Base-by-base conservation (phyloP, 1,140 invertebrate genomes). In the Euura lappo region DNA sequence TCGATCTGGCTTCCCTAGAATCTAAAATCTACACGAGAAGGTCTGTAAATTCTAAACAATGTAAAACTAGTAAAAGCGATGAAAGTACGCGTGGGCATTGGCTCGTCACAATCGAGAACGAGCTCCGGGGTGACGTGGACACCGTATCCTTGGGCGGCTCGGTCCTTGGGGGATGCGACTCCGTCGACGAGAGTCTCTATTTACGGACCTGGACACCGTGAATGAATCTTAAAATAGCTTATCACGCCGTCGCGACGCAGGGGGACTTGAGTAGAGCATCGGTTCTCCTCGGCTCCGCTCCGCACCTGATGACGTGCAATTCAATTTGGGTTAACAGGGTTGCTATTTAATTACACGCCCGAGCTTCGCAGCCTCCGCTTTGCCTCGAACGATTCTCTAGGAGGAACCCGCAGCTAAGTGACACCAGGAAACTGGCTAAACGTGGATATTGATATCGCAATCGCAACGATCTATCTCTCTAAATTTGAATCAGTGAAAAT, bases 281-380 rank as follows among this genome's bases (percentile, higher is more conserved):
- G 67, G 4, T 28, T 28, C 28, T 28, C 28, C 28, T 28, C 3
- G 10, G 67, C 44, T 42, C 45, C 69, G 44, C 13, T 44, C 45
- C 44, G 28, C 28, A 45, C 69, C n/a, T 47, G 45, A 47, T 45
- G 69, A 47, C 69, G 45, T 47, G 69, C 46, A 70, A 70, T 70
- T 47, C 69, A n/a, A 70, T 70, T 44, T 11, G 45, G 45, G 68
- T 45, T 75, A 75, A 75, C 51, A 43, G 65, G 72, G 70, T 76
- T 73, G 73, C 73, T 73, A 73, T 70, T 71, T 73, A 73, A 76
- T 76, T 71, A 73, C 72, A 71, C 69, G 69, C 71, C 28, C 28
- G 28, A 73, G 71, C 71, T 69, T 71, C 28, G 28, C 28, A 28
- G 68, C 60, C 74, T 73, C 69, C 74, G 71, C 70, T 68, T 72